These are phyloP conservation scores for Coregonus clupeaformis DNA, from an alignment of 2,113 vertebrate genomes.

Conservation along the genomic window DNA sequence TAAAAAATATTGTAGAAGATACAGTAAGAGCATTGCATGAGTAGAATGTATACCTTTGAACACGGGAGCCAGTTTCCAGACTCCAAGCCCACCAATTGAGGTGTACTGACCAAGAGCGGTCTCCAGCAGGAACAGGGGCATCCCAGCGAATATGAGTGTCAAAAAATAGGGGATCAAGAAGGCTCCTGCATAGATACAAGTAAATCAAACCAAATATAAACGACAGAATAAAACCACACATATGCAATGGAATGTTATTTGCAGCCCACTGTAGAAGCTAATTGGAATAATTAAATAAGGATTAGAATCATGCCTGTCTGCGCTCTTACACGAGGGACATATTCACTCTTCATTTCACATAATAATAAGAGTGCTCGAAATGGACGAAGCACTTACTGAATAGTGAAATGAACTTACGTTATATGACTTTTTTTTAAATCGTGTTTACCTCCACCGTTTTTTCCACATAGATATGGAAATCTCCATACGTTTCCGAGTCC, in stretches of 20 bases:
- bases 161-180: slow-evolving; percentile 98
- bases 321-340: neutral
- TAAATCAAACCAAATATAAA: slow-evolving; percentile 35
- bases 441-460: slow-evolving; percentile 93
- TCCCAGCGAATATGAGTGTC: slow-evolving; percentile 95
- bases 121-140: slow-evolving; percentile 95
- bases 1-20: neutral
- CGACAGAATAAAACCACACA: neutral
- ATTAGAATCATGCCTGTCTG: neutral
- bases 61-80: slow-evolving; percentile 98
- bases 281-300: slow-evolving; percentile 11
- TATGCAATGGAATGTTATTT: neutral
- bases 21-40: neutral
- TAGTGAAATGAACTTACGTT: slow-evolving; percentile 3
- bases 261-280: neutral
- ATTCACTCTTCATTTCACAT: slow-evolving; percentile 15
- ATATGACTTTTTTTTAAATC: slow-evolving; percentile 29
- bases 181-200: slow-evolving; percentile 78
- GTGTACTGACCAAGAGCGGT: slow-evolving; percentile 94
- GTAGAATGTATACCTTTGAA: slow-evolving; percentile 86
- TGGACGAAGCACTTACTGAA: slow-evolving; percentile 10
- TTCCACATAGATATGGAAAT: slow-evolving; percentile 97
- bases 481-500: slow-evolving; percentile 98
- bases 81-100: slow-evolving; percentile 94
- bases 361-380: slow-evolving; percentile 23